A percentile compares a stretch with the other conserved stretches of the same genome.
phyloP scores from a whole-genome alignment of 2,113 vertebrate species.

The Phylloscopus whistleri region DNA sequence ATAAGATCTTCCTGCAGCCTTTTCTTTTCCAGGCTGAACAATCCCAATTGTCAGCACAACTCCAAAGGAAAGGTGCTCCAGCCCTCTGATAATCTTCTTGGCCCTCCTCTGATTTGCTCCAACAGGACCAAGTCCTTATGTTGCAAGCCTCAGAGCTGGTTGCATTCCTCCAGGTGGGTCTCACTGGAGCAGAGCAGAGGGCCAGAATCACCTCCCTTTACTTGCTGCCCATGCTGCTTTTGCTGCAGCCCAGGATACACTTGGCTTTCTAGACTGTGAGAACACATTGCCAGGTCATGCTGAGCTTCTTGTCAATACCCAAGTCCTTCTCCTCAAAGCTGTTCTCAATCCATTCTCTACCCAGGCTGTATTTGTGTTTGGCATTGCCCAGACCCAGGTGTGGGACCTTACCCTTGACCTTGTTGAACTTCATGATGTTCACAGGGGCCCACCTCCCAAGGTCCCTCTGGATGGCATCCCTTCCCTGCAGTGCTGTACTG shows the following conservation, averaged over 20 bases:
- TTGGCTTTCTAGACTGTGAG: not conserved
- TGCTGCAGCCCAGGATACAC: not conserved
- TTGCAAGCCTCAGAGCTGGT: accelerated
- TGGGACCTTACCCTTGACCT: no score
- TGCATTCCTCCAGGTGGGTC: not conserved
- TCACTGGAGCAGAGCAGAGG: not conserved
- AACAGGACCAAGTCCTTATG: not conserved
- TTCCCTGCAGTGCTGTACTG: not conserved
- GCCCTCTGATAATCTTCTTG: not conserved
- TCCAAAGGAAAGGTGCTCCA: not conserved
- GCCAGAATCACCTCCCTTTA: not conserved
- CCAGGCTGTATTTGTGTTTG: not conserved
- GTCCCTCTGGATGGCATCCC: not conserved
- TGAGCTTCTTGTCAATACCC: accelerated
- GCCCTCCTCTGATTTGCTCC: not conserved
- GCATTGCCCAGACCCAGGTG: not conserved
- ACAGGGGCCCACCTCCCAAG: accelerated
- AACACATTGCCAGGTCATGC: accelerated
- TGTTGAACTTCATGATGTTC: not conserved
- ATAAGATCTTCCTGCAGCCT: not conserved
- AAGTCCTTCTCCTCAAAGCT: not conserved
- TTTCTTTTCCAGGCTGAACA: not conserved
- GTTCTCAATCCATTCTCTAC: not conserved
- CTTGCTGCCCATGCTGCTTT: not conserved
- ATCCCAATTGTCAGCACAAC: not conserved